phyloP scores from a whole-genome alignment of 1,140 invertebrate species.

The Carposina sasakii region DNA sequence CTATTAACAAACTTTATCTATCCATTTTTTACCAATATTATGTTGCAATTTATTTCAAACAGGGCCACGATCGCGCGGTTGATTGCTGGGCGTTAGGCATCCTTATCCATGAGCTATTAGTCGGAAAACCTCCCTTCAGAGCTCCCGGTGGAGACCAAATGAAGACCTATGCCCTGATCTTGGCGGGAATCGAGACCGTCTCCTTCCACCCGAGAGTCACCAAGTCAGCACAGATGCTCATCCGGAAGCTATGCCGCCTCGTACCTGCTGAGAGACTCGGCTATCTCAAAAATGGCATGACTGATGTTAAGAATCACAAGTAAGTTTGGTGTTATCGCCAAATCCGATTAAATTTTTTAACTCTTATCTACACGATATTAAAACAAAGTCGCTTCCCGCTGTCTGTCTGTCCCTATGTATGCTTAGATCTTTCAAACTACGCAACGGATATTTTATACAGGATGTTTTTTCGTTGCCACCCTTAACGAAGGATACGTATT shows the following conservation, averaged over 20 bases:
- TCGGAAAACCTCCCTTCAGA: slow-evolving; percentile 95
- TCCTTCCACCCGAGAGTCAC: slow-evolving; percentile 87
- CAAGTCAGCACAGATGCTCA: slow-evolving; percentile 85
- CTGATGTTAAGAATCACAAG: slow-evolving; percentile 95
- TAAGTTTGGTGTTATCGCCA: slow-evolving; percentile 59
- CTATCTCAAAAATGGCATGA: slow-evolving; percentile 91
- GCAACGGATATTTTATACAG: no score
- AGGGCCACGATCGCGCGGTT: slow-evolving; percentile 92
- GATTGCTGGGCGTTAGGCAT: slow-evolving; percentile 98
- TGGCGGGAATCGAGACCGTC: slow-evolving; percentile 93
- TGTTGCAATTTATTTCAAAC: slow-evolving; percentile 20
- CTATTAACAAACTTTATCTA: no score
- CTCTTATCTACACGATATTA: no score
- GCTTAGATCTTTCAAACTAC: no score
- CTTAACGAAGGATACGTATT: no score
- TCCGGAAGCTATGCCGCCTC: slow-evolving; percentile 90
- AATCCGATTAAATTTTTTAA: no score
- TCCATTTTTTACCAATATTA: not conserved
- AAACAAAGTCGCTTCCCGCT: no score
- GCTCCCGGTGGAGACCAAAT: slow-evolving; percentile 90
- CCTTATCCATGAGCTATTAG: slow-evolving; percentile 92
- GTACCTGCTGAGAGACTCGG: slow-evolving; percentile 94
- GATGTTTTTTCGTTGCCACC: no score
- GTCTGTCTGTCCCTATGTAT: no score
- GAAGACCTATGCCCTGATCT: slow-evolving; percentile 97